Percentiles rank a stretch among this genome's conserved stretches.
phyloP scores from a whole-genome alignment of 2,888 invertebrate species.

The Agrochola macilenta region DNA sequence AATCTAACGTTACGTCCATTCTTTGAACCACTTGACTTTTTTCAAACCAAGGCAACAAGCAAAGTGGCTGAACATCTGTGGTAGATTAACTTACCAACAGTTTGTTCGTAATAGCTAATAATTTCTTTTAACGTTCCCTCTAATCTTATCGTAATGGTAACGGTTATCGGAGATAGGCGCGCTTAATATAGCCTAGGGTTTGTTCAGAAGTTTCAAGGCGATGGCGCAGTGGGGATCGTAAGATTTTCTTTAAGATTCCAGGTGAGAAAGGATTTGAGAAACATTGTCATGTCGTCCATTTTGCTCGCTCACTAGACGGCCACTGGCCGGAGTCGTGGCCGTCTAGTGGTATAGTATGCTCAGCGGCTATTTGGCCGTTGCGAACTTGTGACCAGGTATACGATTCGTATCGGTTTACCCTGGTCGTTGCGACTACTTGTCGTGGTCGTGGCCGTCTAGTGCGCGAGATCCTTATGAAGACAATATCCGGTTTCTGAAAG shows the following conservation, averaged over 20 bases:
- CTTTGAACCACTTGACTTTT: conserved; percentile 27
- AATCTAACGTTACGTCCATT: conserved; percentile 10
- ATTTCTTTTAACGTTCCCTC: conserved; percentile 58
- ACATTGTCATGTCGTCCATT: background rate
- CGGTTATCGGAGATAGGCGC: conserved; percentile 48
- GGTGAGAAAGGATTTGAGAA: background rate
- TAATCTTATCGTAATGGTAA: conserved; percentile 61
- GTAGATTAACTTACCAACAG: conserved; percentile 54
- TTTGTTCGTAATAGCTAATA: conserved; percentile 61
- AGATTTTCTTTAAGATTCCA: background rate
- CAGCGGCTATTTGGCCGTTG: too few relatives aligned
- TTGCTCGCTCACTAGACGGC: too few relatives aligned
- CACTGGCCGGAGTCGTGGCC: too few relatives aligned
- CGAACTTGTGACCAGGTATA: too few relatives aligned
- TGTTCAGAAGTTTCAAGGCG: conserved; percentile 22
- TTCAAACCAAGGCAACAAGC: conserved; percentile 19
- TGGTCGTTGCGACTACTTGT: too few relatives aligned
- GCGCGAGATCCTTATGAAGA: too few relatives aligned
- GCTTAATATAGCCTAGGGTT: conserved; percentile 38
- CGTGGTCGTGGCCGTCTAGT: too few relatives aligned
- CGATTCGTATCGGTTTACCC: too few relatives aligned
- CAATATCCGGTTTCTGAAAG: background rate
- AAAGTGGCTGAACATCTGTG: conserved; percentile 45
- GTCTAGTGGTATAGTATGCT: too few relatives aligned
- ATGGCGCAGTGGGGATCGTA: background rate